Evolutionary conservation across 2,888 invertebrate species (phyloP), one percentile per base, ranked within the genome.

Genomic region (Caradrina clavipalpis): DNA sequence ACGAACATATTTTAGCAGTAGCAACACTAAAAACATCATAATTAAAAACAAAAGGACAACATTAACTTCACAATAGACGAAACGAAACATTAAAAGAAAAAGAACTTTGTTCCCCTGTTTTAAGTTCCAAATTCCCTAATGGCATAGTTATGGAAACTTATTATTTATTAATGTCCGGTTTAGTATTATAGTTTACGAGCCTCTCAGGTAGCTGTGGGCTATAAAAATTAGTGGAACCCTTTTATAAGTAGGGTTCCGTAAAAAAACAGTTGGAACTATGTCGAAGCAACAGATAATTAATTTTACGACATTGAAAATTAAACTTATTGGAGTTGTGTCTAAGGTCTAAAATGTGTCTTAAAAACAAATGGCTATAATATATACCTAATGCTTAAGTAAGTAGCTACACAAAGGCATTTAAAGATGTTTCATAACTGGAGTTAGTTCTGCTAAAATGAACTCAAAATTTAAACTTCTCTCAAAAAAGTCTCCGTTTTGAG

Each of bases 201-300:
- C 61, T 66, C 78, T 79, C 87, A 86, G 86, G 84, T 85, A 86
- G 87, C 79, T 57, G 63, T 56, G 64, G 67, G 84, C 73, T 73
- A 84, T 86, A 85, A 86, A 86, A 86, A 86, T 85, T 86, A 72
- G 87, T 82, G 45, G 63, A 74, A 75, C 71, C 81, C 77, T 64
- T 63, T 76, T 68, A 65, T 62, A 74, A 71, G 47, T 73, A 26
- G 78, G 76, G 74, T 76, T 80, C 78, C 56, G 63, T 68, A 69
- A 64, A 53, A 45, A 59, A 35, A 1, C 3, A 39, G 13, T 31
- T 21, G 13, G 63, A 56, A 19, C 69, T 26, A 11, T 39, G 7
- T 45, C n/a, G 7, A 10, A 17, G 60, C 62, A 57, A 60, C 62
- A 66, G 50, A 49, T 57, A 13, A 61, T 10, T 35, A 39, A 13